phyloP scores from a whole-genome alignment of 2,888 invertebrate species.

The Lycophotia porphyrea region DNA sequence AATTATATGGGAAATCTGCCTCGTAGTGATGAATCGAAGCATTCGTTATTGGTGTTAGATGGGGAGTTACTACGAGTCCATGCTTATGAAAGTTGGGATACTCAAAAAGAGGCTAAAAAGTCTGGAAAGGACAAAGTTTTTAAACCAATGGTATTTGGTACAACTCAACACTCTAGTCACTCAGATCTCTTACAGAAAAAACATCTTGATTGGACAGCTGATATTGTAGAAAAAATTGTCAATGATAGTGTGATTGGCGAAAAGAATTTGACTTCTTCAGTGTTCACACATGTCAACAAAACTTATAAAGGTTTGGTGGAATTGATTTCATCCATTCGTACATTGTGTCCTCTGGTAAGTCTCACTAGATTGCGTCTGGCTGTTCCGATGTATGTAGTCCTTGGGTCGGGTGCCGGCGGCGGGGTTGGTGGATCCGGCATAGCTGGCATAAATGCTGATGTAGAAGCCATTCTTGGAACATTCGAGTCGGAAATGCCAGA shows the following conservation, averaged over 20 bases:
- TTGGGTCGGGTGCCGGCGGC: slow-evolving; percentile 90
- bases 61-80: slow-evolving; percentile 92
- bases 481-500: slow-evolving; percentile 93
- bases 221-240: slow-evolving; percentile 91
- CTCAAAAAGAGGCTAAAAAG: slow-evolving; percentile 81
- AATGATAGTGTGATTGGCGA: slow-evolving; percentile 92
- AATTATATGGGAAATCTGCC: slow-evolving; percentile 91
- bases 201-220: slow-evolving; percentile 92
- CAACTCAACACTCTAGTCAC: slow-evolving; percentile 93
- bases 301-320: slow-evolving; percentile 93
- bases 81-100: slow-evolving; percentile 92
- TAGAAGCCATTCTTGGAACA: slow-evolving; percentile 94
- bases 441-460: slow-evolving; percentile 91
- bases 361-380: slow-evolving; percentile 91
- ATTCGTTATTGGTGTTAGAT: slow-evolving; percentile 95
- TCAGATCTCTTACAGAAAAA: slow-evolving; percentile 91
- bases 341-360: slow-evolving; percentile 94
- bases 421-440: slow-evolving; percentile 83
- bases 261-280: slow-evolving; percentile 91
- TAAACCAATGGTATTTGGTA: slow-evolving; percentile 92
- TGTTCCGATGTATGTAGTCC: slow-evolving; percentile 94
- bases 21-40: slow-evolving; percentile 91
- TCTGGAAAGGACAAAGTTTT: slow-evolving; percentile 85
- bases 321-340: slow-evolving; percentile 94
- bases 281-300: slow-evolving; percentile 92